Conservation (phyloP, 2,888 invertebrate species). For the Drosophila borealis region DNA sequence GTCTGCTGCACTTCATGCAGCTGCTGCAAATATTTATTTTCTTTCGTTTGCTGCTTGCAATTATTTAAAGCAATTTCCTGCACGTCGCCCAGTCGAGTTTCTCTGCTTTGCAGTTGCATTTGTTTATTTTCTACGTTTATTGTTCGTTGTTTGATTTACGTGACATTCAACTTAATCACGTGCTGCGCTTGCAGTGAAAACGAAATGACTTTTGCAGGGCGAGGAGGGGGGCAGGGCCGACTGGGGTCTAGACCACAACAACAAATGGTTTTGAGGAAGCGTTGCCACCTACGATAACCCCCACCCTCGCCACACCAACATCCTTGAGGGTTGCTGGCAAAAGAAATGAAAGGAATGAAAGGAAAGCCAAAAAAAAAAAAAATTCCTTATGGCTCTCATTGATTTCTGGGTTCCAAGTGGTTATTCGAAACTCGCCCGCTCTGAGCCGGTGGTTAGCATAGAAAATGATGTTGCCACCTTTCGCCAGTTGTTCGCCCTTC, state of each 20-base stretch:
- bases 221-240: neutral
- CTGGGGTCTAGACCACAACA: conserved; percentile 43
- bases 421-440: conserved; percentile 48
- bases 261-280: conserved; percentile 56
- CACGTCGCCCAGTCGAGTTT: conserved; percentile 47
- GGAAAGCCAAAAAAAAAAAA: conserved; percentile 12
- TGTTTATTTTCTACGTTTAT: conserved; percentile 51
- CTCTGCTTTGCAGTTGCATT: conserved; percentile 21
- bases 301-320: neutral
- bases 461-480: conserved; percentile 52
- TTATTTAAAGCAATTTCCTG: conserved; percentile 78
- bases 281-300: conserved; percentile 52
- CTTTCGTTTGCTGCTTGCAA: conserved; percentile 48
- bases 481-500: conserved; percentile 13
- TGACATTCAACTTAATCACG: conserved; percentile 66
- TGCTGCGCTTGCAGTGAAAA: conserved; percentile 44
- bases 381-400: conserved; percentile 53
- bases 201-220: conserved; percentile 32
- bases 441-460: conserved; percentile 23
- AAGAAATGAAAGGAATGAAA: conserved; percentile 26
- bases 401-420: conserved; percentile 64
- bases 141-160: conserved; percentile 62
- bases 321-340: conserved; percentile 57
- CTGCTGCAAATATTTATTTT: conserved; percentile 49
- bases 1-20: conserved; percentile 5